Evolutionary conservation across 92 coral and sea anemone species (phyloP).

Genomic region (Palythoa heliodiscus): DNA sequence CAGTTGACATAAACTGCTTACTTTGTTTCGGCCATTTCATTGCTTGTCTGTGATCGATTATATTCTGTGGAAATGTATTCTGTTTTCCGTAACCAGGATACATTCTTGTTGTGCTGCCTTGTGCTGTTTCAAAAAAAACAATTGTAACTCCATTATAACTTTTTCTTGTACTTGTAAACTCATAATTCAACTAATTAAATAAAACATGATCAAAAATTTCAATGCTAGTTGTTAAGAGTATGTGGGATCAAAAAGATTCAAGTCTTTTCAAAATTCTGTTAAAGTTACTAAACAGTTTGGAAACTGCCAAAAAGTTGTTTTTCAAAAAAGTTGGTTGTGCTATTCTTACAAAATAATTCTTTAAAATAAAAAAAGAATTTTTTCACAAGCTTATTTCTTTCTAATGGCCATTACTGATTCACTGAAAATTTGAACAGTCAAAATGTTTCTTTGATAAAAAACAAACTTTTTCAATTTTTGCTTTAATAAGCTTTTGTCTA

Average conservation of each 20-base stretch:
- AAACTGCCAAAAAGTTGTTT: background rate
- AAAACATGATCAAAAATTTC: too few species aligned
- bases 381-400: background rate
- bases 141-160: background rate
- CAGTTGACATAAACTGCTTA: slow-evolving; percentile 12
- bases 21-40: slow-evolving; percentile 98
- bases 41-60: slow-evolving; percentile 94
- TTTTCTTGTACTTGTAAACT: too few species aligned
- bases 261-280: too few species aligned
- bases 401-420: too few species aligned
- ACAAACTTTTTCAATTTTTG: too few species aligned
- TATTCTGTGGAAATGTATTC: slow-evolving; percentile 97
- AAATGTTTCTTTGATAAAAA: too few species aligned
- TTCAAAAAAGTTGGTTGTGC: background rate
- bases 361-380: slow-evolving; percentile 9
- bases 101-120: slow-evolving; percentile 97
- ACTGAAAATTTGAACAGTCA: too few species aligned
- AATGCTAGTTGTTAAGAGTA: too few species aligned
- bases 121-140: slow-evolving; percentile 54
- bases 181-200: too few species aligned
- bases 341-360: background rate
- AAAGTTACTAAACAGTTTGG: background rate
- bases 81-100: slow-evolving; percentile 96
- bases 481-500: too few species aligned
- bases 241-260: too few species aligned